These are phyloP conservation scores for Plectropomus leopardus DNA, from an alignment of 2,113 vertebrate species.

Conservation along the genomic window DNA sequence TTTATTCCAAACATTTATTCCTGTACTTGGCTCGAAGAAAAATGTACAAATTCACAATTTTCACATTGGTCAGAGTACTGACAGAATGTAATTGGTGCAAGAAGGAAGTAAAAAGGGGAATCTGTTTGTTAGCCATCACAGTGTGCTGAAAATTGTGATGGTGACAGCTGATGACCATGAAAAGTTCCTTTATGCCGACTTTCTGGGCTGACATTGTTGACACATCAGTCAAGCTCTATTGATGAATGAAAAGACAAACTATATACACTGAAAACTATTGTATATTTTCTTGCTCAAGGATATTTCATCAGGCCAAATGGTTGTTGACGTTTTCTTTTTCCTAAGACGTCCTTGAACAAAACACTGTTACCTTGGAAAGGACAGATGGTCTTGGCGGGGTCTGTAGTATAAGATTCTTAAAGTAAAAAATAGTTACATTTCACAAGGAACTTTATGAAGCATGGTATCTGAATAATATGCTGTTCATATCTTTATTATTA, in stretches of 20 bases:
- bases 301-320: not conserved
- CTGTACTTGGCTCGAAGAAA: not conserved
- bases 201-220: not conserved
- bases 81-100: not conserved
- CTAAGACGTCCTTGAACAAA: conserved; percentile 7
- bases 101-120: not conserved
- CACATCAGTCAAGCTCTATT: conserved; percentile 6
- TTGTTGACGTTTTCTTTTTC: not conserved
- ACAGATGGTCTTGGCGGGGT: not conserved
- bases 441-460: not conserved
- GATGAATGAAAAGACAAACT: not conserved
- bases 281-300: not conserved
- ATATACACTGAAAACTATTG: not conserved
- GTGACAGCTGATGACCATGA: not conserved
- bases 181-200: not conserved
- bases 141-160: no score
- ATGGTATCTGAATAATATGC: not conserved
- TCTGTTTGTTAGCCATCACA: not conserved
- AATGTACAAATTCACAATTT: not conserved
- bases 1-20: not conserved
- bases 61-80: not conserved
- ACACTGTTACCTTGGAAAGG: not conserved
- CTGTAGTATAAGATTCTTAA: not conserved
- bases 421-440: not conserved
- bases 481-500: not conserved